These are phyloP conservation scores for Myotis myotis DNA, from an alignment of 2,797 vertebrate species.

Conservation along the genomic window DNA sequence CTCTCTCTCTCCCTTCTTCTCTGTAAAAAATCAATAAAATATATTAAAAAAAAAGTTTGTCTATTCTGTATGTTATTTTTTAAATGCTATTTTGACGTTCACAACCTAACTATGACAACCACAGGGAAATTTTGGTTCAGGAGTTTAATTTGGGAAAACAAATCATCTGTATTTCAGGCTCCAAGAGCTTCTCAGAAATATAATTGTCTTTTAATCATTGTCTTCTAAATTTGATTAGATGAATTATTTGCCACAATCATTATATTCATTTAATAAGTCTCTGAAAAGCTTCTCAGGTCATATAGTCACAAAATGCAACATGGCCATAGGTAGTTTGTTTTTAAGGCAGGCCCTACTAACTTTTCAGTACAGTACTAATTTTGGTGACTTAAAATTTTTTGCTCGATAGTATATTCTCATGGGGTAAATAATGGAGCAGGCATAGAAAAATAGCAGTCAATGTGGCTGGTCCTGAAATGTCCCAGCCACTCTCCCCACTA, in stretches of 20 bases:
- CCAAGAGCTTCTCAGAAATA: not conserved
- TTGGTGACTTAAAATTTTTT: not conserved
- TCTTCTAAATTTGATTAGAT: not conserved
- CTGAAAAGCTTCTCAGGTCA: not conserved
- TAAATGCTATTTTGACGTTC: not conserved
- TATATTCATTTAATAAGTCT: not conserved
- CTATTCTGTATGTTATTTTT: not conserved
- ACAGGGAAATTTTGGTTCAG: not conserved
- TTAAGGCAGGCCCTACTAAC: not conserved
- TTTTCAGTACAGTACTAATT: not conserved
- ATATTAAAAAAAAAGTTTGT: no score
- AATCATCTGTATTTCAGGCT: not conserved
- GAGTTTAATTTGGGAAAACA: not conserved
- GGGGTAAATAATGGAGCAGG: not conserved
- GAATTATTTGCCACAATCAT: not conserved
- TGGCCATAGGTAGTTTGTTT: not conserved
- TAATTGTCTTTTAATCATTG: not conserved
- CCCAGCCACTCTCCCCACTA: not conserved
- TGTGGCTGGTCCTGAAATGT: not conserved
- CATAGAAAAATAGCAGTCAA: not conserved
- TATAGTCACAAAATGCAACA: not conserved
- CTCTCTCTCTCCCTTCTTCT: no score
- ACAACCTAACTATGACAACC: not conserved
- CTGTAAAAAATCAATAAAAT: no score
- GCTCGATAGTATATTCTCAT: not conserved